Evolutionary conservation across 2,888 invertebrate species (phyloP).

Genomic region (Meteorus colon): DNA sequence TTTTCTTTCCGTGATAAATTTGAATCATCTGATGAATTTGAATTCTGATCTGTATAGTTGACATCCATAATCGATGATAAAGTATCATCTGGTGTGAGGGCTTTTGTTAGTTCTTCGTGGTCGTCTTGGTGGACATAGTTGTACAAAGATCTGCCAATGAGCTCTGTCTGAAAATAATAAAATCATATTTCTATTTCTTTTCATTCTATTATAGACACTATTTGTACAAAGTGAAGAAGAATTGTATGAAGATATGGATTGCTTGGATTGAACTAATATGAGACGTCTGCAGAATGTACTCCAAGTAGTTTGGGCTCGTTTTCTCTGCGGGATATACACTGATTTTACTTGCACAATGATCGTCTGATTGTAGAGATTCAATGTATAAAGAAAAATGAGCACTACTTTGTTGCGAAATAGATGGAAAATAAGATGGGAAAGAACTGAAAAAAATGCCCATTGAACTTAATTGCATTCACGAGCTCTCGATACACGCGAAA

Average conservation of each 20-base stretch:
- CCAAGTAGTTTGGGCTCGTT: constrained; percentile 40
- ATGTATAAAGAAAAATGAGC: constrained; percentile 16
- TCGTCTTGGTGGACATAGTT: constrained; percentile 88
- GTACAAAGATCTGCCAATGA: constrained; percentile 87
- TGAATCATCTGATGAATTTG: constrained; percentile 71
- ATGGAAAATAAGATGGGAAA: neutral
- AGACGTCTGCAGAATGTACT: neutral
- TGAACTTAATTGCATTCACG: constrained; percentile 25
- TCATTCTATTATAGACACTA: neutral
- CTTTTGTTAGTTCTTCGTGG: constrained; percentile 81
- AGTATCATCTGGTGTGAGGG: constrained; percentile 74
- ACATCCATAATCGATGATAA: constrained; percentile 47
- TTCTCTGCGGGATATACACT: constrained; percentile 47
- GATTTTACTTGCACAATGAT: constrained; percentile 44
- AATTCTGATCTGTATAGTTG: constrained; percentile 75
- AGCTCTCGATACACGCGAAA: no score
- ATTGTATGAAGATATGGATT: neutral
- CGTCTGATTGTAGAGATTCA: constrained; percentile 49
- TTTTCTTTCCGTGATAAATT: constrained; percentile 37
- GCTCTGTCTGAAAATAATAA: constrained; percentile 80
- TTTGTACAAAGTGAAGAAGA: neutral
- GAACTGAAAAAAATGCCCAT: neutral
- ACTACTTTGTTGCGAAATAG: constrained; percentile 28
- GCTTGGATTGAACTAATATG: constrained; percentile 1
- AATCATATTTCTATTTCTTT: neutral